These are phyloP conservation scores for Apeira syringaria DNA, from an alignment of 2,888 invertebrate genomes.

Conservation along the genomic window DNA sequence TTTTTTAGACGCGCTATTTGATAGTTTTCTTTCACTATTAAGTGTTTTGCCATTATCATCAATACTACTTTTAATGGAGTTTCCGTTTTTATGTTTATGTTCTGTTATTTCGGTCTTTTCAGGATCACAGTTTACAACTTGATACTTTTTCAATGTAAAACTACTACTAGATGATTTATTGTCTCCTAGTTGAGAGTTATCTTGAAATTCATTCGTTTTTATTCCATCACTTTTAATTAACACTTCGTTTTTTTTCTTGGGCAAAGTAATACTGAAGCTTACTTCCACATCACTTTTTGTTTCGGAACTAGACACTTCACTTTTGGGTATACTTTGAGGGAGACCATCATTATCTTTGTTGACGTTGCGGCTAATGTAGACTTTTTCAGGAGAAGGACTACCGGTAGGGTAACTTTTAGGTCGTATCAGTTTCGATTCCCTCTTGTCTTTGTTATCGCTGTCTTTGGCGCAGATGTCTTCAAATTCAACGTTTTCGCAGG, in stretches of 20 bases:
- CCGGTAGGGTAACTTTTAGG: constrained; percentile 85
- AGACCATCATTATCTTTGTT: constrained; percentile 52
- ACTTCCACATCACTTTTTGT: constrained; percentile 69
- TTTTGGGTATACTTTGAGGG: constrained; percentile 33
- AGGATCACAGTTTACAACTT: constrained; percentile 47
- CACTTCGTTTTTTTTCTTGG: constrained; percentile 53
- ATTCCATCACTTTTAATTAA: constrained; percentile 41
- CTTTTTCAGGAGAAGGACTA: constrained; percentile 71
- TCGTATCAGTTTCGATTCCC: constrained; percentile 76
- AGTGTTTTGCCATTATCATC: constrained; percentile 44
- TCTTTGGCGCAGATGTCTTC: constrained; percentile 45
- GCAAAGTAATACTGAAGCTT: constrained; percentile 73
- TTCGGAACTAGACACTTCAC: constrained; percentile 37
- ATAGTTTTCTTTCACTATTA: constrained; percentile 37
- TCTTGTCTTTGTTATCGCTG: constrained; percentile 46
- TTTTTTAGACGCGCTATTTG: constrained; percentile 44
- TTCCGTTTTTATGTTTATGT: constrained; percentile 47
- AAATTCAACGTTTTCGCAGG: constrained; percentile 39
- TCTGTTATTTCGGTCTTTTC: constrained; percentile 43
- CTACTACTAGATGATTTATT: constrained; percentile 40
- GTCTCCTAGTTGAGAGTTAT: constrained; percentile 36
- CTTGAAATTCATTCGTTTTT: constrained; percentile 36
- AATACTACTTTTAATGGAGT: constrained; percentile 45
- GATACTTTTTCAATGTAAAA: constrained; percentile 65
- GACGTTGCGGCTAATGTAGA: constrained; percentile 49